Base-by-base conservation (phyloP, 2,888 invertebrate species). In the Thymelicus acteon region DNA sequence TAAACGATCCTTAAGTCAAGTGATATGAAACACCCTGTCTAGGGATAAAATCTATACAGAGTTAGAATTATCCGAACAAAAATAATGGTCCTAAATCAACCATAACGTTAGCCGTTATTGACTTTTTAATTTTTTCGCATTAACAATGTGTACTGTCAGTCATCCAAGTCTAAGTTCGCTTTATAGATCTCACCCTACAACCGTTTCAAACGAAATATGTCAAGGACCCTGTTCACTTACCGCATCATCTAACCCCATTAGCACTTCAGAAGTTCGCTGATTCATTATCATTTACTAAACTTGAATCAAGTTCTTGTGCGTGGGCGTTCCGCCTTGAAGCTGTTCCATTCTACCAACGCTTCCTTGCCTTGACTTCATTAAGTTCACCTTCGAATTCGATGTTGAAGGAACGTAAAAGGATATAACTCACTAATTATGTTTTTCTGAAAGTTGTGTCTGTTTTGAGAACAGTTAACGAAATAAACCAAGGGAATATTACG, bases 251-350 rank as follows among this genome's bases (percentile, higher is more conserved):
- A 12, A 24, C 54, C 19, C 49, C 19, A 52, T 52, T 31, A 31
- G 31, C 31, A 31, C 31, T 54, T 24, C 19, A 19, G 54, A 10
- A 54, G 15, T 52, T 52, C 10, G 44, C 44, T 52, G 52, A 15
- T 52, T 52, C 52, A 52, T 52, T 52, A 52, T 52, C 3, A 44
- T 65, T 47, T 24, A 57, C 44, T 19, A 58, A 31, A 47, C 58
- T 47, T 58, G 52, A 44, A 52, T 58, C 19, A 66, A 37, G 40
- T 66, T 58, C 44, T 66, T 58, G 15, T 48, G 37, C 66, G 60
- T 66, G 48, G 66, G 66, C 15, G 58, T 58, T 64, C 39, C 47
- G 37, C 58, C 66, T 66, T 47, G 66, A 47, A 39, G 66, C 57
- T 37, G 31, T 47, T 58, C 47, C 24, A 54, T 12, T 24, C 44